Conservation (phyloP, 1,140 invertebrate species). For the Trichogramma pretiosum region DNA sequence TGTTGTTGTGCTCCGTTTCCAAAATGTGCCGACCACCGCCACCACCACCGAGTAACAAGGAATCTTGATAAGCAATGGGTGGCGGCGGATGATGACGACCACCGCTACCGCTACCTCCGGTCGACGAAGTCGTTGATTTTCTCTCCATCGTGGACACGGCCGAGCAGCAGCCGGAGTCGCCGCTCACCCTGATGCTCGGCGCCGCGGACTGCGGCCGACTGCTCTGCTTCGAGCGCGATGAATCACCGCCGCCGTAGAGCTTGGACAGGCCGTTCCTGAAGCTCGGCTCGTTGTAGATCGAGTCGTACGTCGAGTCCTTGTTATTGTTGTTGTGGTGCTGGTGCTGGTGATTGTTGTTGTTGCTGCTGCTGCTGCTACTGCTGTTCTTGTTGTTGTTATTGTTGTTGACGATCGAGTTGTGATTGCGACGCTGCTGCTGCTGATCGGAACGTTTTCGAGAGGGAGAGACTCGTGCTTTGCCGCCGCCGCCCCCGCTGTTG, state of each 20-base stretch:
- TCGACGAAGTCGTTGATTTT: constrained; percentile 8
- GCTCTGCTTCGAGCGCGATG: not conserved
- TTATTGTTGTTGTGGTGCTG: not conserved
- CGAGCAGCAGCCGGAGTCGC: no score
- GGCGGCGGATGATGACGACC: constrained; percentile 28
- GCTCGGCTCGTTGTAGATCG: not conserved
- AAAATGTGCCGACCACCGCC: no score
- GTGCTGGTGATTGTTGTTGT: not conserved
- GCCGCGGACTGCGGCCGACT: constrained; percentile 31
- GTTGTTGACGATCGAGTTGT: no score
- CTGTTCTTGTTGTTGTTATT: not conserved
- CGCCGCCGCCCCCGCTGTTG: not conserved
- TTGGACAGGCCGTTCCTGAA: no score
- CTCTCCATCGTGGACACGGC: no score
- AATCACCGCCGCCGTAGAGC: not conserved
- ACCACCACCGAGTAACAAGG: no score
- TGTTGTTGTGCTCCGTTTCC: constrained; percentile 40
- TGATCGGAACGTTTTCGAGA: not conserved
- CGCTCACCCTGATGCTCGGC: constrained; percentile 31
- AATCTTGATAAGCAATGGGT: constrained; percentile 40
- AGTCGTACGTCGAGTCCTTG: not conserved
- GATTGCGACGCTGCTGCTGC: not conserved
- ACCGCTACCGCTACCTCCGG: constrained; percentile 19
- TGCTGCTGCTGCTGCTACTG: not conserved
- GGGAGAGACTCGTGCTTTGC: constrained; percentile 4